phyloP scores from a whole-genome alignment of 2,113 vertebrate genomes.

The Dasypus novemcinctus region DNA sequence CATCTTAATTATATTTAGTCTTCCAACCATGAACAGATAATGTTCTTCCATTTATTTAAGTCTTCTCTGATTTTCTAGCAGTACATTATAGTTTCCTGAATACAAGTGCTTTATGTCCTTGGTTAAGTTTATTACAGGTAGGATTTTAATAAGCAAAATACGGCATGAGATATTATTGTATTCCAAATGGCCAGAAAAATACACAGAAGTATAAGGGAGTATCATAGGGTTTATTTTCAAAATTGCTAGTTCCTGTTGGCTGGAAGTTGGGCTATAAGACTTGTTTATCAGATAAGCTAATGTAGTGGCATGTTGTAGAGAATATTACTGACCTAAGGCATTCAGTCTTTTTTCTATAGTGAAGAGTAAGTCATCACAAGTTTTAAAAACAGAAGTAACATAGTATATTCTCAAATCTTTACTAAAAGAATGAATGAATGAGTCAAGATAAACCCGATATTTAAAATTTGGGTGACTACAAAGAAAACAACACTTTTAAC shows the following conservation, averaged over 20 bases:
- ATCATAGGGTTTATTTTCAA: background rate
- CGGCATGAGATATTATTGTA: background rate
- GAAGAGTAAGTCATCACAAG: background rate
- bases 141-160: slow-evolving; percentile 31
- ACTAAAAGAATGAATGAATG: background rate
- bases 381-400: slow-evolving; percentile 15
- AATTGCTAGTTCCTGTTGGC: background rate
- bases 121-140: too few relatives aligned
- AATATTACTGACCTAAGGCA: background rate
- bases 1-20: too few relatives aligned
- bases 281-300: background rate
- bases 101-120: too few relatives aligned
- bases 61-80: too few relatives aligned
- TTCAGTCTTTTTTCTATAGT: background rate
- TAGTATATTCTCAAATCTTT: background rate
- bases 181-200: background rate
- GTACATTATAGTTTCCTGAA: too few relatives aligned
- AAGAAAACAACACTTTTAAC: background rate
- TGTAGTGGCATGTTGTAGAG: background rate
- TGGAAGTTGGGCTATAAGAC: background rate
- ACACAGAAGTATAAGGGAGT: background rate
- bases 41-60: too few relatives aligned
- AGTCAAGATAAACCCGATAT: slow-evolving; percentile 27
- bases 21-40: too few relatives aligned
- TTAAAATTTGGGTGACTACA: background rate